Percentiles rank a stretch among this genome's conserved stretches.
Evolutionary conservation across 1,140 invertebrate genomes (phyloP).

Genomic region (Megalonaias nervosa): DNA sequence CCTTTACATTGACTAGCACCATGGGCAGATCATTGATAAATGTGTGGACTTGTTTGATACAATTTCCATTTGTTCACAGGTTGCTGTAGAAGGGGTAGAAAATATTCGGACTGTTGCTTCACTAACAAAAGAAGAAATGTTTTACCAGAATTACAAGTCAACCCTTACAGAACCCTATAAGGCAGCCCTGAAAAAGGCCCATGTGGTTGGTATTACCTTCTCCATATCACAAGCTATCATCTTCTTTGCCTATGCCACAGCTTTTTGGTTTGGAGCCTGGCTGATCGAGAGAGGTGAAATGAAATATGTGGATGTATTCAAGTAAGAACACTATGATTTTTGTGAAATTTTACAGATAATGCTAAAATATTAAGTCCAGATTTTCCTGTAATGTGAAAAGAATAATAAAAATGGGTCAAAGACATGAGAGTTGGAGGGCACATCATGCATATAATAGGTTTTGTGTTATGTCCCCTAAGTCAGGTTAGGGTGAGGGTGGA

Average conservation of each 20-base stretch:
- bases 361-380: no score
- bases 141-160: conserved; percentile 54
- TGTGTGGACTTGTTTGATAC: no score
- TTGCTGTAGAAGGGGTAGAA: conserved; percentile 73
- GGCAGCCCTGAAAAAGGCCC: conserved; percentile 75
- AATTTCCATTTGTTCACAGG: conserved; percentile 33
- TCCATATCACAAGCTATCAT: conserved; percentile 83
- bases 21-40: no score
- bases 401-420: no score
- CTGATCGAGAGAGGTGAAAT: conserved; percentile 78
- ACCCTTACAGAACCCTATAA: conserved; percentile 36
- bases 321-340: conserved; percentile 73
- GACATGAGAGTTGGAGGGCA: no score
- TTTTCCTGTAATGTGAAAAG: no score
- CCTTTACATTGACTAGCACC: no score
- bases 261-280: conserved; percentile 85
- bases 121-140: conserved; percentile 71
- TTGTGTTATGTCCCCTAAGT: no score
- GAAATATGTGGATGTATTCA: conserved; percentile 83
- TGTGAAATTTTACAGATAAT: no score
- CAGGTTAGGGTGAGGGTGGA: no score
- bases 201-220: conserved; percentile 80
- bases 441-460: no score
- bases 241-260: conserved; percentile 84
- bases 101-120: conserved; percentile 75